Evolutionary conservation across 1,140 invertebrate species (phyloP).

Genomic region (Diuraphis noxia): DNA sequence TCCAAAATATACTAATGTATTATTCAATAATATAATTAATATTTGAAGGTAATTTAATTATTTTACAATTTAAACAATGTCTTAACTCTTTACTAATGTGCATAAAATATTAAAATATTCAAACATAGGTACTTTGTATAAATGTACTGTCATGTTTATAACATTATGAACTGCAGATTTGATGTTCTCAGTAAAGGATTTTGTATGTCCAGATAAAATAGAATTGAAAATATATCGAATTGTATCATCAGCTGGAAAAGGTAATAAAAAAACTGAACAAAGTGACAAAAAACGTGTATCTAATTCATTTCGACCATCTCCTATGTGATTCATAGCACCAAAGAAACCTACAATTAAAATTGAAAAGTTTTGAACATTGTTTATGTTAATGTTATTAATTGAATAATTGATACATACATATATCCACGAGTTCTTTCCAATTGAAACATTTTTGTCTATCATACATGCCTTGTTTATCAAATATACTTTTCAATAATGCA

Average conservation of each 20-base stretch:
- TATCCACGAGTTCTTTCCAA: conserved; percentile 86
- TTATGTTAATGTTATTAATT: background rate
- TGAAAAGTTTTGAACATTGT: background rate
- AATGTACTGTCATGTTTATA: conserved; percentile 75
- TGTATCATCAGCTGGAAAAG: conserved; percentile 76
- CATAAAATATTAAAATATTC: background rate
- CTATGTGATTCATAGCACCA: conserved; percentile 79
- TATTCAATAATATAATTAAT: background rate
- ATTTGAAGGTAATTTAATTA: background rate
- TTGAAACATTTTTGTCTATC: conserved; percentile 84
- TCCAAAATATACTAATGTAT: background rate
- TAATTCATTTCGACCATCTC: conserved; percentile 83
- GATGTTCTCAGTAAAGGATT: conserved; percentile 69
- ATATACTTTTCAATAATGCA: conserved; percentile 80
- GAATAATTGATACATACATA: conserved; percentile 62
- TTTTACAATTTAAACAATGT: background rate
- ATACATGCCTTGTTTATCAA: conserved; percentile 84
- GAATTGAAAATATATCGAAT: conserved; percentile 81
- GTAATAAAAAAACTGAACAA: conserved; percentile 75
- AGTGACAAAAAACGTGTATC: conserved; percentile 68
- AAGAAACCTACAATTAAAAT: conserved; percentile 66
- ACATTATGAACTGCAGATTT: conserved; percentile 68
- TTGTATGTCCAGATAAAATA: conserved; percentile 78
- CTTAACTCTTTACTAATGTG: no score
- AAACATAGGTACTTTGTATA: conserved; percentile 77